phyloP scores from a whole-genome alignment of 2,113 vertebrate genomes.

The Carollia perspicillata region DNA sequence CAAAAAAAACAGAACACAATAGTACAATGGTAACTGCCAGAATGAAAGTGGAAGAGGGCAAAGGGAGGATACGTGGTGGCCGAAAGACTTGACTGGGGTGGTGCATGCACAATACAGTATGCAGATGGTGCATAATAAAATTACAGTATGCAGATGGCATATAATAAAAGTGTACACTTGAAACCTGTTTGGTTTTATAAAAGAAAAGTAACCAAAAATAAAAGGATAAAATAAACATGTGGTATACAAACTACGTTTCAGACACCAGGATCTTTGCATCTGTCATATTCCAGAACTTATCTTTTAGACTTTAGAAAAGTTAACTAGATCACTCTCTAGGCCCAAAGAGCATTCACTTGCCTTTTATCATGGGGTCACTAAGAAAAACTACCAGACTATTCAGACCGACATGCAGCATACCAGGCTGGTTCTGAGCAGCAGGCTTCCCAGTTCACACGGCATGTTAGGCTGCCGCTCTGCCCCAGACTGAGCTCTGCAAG shows the following conservation, averaged over 20 bases:
- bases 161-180: background rate
- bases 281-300: background rate
- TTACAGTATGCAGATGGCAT: background rate
- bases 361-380: background rate
- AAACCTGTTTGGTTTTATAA: background rate
- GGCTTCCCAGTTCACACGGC: background rate
- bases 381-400: background rate
- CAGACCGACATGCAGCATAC: background rate
- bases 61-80: too few relatives aligned
- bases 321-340: background rate
- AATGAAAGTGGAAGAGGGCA: too few relatives aligned
- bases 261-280: background rate
- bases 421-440: background rate
- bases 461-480: rapidly evolving
- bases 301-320: conserved; percentile 4
- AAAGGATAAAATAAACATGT: background rate
- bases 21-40: too few relatives aligned
- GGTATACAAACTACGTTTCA: background rate
- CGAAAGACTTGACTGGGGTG: background rate
- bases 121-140: too few relatives aligned
- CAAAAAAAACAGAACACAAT: too few relatives aligned
- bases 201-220: background rate
- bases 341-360: background rate
- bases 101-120: background rate
- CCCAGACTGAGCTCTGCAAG: background rate